phyloP scores from a whole-genome alignment of 1,140 invertebrate genomes.

The Teleopsis dalmanni region DNA sequence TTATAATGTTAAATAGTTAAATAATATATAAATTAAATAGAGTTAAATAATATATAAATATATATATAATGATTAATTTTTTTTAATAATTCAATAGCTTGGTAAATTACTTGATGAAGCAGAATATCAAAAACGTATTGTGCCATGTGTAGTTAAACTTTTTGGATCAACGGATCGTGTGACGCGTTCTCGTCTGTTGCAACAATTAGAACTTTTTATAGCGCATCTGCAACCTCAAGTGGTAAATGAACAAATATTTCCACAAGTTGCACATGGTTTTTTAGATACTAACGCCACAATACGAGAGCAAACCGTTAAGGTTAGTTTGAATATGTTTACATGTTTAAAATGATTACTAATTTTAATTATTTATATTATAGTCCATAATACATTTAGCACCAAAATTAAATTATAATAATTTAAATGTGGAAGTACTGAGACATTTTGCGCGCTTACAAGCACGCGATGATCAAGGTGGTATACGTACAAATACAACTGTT shows the following conservation, averaged over 20 bases:
- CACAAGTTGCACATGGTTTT: slow-evolving; percentile 87
- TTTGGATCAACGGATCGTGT: slow-evolving; percentile 93
- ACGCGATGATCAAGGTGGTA: slow-evolving; percentile 85
- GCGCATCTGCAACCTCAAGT: slow-evolving; percentile 60
- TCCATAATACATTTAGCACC: slow-evolving; percentile 89
- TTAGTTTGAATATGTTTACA: slow-evolving; percentile 30
- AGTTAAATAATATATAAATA: slow-evolving; percentile 6
- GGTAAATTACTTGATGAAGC: slow-evolving; percentile 78
- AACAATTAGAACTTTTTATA: slow-evolving; percentile 81
- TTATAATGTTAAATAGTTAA: not conserved
- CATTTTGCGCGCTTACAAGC: slow-evolving; percentile 93
- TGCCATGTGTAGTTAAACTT: slow-evolving; percentile 94
- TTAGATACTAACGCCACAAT: slow-evolving; percentile 94
- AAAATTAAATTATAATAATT: slow-evolving; percentile 95
- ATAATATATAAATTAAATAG: not conserved
- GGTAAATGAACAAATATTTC: slow-evolving; percentile 86
- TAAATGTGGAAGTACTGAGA: slow-evolving; percentile 92
- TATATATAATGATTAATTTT: not conserved
- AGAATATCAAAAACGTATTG: slow-evolving; percentile 94
- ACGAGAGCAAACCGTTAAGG: slow-evolving; percentile 94
- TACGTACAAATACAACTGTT: slow-evolving; percentile 97
- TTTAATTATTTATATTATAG: slow-evolving; percentile 42
- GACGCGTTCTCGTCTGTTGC: slow-evolving; percentile 84
- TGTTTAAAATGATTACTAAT: not conserved
- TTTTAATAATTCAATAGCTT: too few relatives aligned